Evolutionary conservation across 1,140 invertebrate species (phyloP).

Genomic region (Papilio glaucus): DNA sequence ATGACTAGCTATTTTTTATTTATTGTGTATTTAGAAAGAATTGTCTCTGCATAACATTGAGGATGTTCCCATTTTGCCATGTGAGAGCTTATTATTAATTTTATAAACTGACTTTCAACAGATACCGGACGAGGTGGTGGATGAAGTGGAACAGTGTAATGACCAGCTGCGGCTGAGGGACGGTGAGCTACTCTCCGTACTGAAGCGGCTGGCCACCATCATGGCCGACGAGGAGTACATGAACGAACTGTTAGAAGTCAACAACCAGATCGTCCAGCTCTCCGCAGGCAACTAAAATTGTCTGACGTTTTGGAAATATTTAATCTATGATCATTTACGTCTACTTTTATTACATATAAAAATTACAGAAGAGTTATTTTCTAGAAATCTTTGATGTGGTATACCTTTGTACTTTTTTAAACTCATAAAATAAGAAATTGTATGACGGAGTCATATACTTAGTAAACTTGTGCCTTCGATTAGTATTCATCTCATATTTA

Average conservation of each 20-base stretch:
- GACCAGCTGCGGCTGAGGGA: slow-evolving; percentile 87
- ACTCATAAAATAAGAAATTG: neutral
- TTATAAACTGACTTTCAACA: slow-evolving; percentile 52
- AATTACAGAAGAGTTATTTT: too few species aligned
- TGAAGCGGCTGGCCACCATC: slow-evolving; percentile 87
- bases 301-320: slow-evolving; percentile 1
- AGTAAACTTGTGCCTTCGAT: slow-evolving; percentile 31
- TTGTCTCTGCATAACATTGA: too few species aligned
- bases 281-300: slow-evolving; percentile 88
- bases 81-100: too few species aligned
- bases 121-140: slow-evolving; percentile 85
- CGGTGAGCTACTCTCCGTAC: slow-evolving; percentile 85
- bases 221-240: slow-evolving; percentile 90
- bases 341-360: neutral
- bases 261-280: slow-evolving; percentile 88
- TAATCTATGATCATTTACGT: neutral
- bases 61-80: too few species aligned
- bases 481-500: slow-evolving; percentile 15
- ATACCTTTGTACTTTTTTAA: too few species aligned
- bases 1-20: too few species aligned
- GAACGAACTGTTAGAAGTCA: slow-evolving; percentile 88
- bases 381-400: too few species aligned
- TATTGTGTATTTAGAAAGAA: too few species aligned
- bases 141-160: slow-evolving; percentile 87
- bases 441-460: slow-evolving; percentile 38